Base-by-base conservation (phyloP, 2,113 vertebrate genomes). In the Apteryx owenii region DNA sequence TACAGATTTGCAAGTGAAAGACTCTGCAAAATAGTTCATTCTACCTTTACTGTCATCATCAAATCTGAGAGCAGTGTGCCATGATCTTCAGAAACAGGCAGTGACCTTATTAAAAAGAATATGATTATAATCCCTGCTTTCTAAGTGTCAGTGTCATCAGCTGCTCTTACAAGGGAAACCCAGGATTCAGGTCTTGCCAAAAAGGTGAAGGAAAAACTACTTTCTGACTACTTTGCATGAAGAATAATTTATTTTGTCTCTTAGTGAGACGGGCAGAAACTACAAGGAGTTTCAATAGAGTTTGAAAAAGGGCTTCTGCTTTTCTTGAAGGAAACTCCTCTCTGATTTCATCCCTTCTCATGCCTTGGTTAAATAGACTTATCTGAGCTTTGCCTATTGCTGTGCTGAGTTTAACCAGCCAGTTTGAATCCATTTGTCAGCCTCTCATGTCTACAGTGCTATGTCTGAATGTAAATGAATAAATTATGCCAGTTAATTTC, bases 401-500 rank as follows among this genome's bases (percentile, higher is more conserved):
- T 44, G 5, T 66, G 60, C 23, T 0, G 2, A 26, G 11, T 89
- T 91, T 73, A 76, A 72, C 21, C 69, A 42, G 40, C 5, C 3
- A 1, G 8, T 16, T 28, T 29, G 75, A 82, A 61, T 12, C 38
- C 61, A 78, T 94, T 86, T 3, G 1, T 93, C 90, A 89, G 48
- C 71, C 21, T 62, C 64, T 60, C 40, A n/a, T 53, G 13, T 46
- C 88, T 44, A 13, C 60, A 3, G 38, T 53, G 70, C 51, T 54
- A 38, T 1, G 12, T 42, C 75, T 91, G 85, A 94, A 73, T 78
- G 71, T 50, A 80, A 70, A 95, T 89, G 68, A 94, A 97, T 91
- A 80, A 95, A 91, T 95, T 42, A 97, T 83, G 54, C 53, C 86
- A 53, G 51, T 60, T 95, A 80, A 94, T 95, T 96, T 94, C 91